Conservation (phyloP, 2,797 vertebrate species). For the Pipistrellus pygmaeus region DNA sequence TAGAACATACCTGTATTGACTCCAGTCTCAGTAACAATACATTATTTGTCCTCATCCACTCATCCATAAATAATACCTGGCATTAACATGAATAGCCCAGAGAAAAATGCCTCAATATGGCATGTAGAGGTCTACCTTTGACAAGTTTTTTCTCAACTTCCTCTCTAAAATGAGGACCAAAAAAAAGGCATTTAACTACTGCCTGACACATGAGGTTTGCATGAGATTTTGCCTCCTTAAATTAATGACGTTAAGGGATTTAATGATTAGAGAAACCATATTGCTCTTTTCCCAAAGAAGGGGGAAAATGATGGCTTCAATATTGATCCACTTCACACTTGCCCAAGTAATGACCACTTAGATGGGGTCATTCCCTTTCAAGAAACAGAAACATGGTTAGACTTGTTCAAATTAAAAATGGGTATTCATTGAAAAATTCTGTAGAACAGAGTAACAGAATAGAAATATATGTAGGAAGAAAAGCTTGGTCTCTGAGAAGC, state of each 20-base stretch:
- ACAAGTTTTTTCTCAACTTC: conserved; percentile 21
- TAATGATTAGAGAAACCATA: background rate
- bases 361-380: background rate
- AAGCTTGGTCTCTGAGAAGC: background rate
- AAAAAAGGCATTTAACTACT: background rate
- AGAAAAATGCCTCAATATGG: background rate
- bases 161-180: conserved; percentile 43
- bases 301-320: background rate
- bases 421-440: background rate
- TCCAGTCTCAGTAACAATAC: background rate
- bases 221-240: background rate
- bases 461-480: background rate
- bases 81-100: conserved; percentile 24
- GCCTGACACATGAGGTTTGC: background rate
- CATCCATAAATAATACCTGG: background rate
- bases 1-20: background rate
- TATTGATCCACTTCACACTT: background rate
- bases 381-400: background rate
- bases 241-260: background rate
- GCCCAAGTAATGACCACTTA: background rate
- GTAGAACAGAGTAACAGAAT: background rate
- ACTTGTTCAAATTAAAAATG: conserved; percentile 4
- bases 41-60: background rate
- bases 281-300: background rate
- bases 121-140: background rate